These are phyloP conservation scores for Andrena camellia DNA, from an alignment of 2,888 invertebrate species.

Conservation along the genomic window DNA sequence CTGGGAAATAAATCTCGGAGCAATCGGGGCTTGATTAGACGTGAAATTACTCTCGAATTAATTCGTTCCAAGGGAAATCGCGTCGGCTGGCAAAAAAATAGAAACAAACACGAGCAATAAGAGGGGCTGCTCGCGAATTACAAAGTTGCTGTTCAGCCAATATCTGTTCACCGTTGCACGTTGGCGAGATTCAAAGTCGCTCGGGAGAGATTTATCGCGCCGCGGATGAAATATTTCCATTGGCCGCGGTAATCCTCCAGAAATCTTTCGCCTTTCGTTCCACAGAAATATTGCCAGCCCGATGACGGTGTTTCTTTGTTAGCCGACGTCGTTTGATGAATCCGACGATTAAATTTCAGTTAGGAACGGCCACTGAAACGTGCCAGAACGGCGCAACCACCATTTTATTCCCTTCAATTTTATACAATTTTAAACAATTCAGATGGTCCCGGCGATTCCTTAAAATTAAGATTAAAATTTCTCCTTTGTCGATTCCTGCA, in stretches of 20 bases:
- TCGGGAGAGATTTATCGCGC: slow-evolving; percentile 5
- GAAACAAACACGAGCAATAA: neutral
- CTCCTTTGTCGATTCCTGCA: no score
- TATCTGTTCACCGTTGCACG: neutral
- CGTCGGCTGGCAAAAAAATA: neutral
- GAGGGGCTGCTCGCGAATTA: slow-evolving; percentile 10
- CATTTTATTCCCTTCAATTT: no score
- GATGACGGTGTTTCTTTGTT: neutral
- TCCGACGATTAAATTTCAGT: neutral
- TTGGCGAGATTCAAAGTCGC: slow-evolving; percentile 16
- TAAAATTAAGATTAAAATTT: no score
- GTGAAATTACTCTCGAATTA: slow-evolving; percentile 30
- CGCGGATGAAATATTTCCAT: neutral
- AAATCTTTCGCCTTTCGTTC: neutral
- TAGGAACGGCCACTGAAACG: neutral
- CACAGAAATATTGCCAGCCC: neutral
- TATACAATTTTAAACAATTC: no score
- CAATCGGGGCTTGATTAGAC: slow-evolving; percentile 8
- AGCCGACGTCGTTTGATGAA: neutral
- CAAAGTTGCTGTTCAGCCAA: slow-evolving; percentile 10
- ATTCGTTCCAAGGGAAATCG: neutral
- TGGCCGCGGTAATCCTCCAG: neutral
- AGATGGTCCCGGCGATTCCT: no score
- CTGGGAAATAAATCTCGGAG: neutral
- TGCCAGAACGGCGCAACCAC: no score